These are phyloP conservation scores for Neoitamus cyanurus DNA, from an alignment of 2,888 invertebrate genomes.

Conservation along the genomic window DNA sequence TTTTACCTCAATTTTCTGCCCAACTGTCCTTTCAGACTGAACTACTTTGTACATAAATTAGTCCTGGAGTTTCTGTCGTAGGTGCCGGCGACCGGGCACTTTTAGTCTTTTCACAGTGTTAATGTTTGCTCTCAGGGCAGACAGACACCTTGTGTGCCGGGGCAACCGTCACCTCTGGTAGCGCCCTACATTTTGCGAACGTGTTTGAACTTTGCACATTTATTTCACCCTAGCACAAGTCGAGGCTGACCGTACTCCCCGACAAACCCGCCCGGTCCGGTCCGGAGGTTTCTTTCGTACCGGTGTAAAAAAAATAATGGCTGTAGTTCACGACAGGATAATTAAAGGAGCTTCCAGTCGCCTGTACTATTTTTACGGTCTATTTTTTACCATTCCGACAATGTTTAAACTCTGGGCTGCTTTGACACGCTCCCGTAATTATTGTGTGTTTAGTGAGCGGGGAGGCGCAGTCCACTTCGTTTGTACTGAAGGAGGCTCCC, in stretches of 20 bases:
- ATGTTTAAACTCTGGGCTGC: conserved; percentile 8
- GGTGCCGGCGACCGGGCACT: conserved; percentile 7
- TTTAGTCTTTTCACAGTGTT: conserved; percentile 9
- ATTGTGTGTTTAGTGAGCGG: conserved; percentile 7
- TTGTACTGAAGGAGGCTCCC: neutral
- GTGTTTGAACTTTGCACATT: conserved; percentile 42
- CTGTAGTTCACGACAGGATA: conserved; percentile 44
- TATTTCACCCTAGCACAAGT: neutral
- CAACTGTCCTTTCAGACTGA: conserved; percentile 33
- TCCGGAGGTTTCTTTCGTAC: neutral
- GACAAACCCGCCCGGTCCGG: neutral
- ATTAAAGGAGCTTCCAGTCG: conserved; percentile 36
- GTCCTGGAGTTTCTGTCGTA: conserved; percentile 11
- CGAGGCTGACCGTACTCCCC: neutral
- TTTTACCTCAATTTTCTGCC: conserved; percentile 42
- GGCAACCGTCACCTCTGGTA: neutral
- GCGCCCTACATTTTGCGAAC: conserved; percentile 15
- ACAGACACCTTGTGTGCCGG: conserved; percentile 20
- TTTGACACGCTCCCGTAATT: conserved; percentile 33
- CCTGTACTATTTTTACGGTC: conserved; percentile 11
- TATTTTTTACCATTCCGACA: neutral
- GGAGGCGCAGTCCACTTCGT: neutral
- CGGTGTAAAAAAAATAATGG: conserved; percentile 18
- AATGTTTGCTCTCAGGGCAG: conserved; percentile 22
- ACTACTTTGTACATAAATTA: conserved; percentile 44